A percentile compares a stretch with the other conserved stretches of the same genome.
These are phyloP conservation scores for Decapterus maruadsi DNA, from an alignment of 2,797 vertebrate genomes.

Conservation along the genomic window DNA sequence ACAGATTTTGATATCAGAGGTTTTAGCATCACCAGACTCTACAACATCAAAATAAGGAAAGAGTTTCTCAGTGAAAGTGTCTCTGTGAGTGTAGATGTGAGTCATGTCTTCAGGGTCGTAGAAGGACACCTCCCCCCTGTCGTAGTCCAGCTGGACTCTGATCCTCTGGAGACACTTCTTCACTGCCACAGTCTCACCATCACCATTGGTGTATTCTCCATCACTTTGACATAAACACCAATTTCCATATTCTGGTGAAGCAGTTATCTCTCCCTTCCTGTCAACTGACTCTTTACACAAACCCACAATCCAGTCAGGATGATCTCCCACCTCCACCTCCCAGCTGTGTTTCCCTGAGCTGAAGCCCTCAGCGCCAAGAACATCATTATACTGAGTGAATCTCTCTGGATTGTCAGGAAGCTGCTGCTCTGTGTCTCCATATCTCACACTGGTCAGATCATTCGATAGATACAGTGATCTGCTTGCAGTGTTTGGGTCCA, in stretches of 20 bases:
- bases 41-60: too few species aligned
- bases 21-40: too few species aligned
- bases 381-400: too few species aligned
- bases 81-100: too few species aligned
- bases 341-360: too few species aligned
- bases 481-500: slow-evolving; percentile 60
- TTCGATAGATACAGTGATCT: slow-evolving; percentile 1
- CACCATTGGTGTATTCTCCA: slow-evolving; percentile 9
- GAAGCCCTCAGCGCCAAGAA: too few species aligned
- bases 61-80: too few species aligned
- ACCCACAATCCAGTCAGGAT: too few species aligned
- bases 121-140: slow-evolving; percentile 49
- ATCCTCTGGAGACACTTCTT: slow-evolving; percentile 46
- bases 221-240: rapidly evolving
- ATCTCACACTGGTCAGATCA: slow-evolving; percentile 49
- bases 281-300: too few species aligned
- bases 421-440: background rate
- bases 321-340: too few species aligned
- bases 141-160: slow-evolving; percentile 57
- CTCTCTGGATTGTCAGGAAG: background rate
- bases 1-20: too few species aligned
- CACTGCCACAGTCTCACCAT: slow-evolving; percentile 2
- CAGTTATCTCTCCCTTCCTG: background rate
- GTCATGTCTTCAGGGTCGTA: background rate
- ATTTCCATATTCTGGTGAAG: background rate